phyloP scores from a whole-genome alignment of 2,888 invertebrate species.

The Lochmaea capreae region DNA sequence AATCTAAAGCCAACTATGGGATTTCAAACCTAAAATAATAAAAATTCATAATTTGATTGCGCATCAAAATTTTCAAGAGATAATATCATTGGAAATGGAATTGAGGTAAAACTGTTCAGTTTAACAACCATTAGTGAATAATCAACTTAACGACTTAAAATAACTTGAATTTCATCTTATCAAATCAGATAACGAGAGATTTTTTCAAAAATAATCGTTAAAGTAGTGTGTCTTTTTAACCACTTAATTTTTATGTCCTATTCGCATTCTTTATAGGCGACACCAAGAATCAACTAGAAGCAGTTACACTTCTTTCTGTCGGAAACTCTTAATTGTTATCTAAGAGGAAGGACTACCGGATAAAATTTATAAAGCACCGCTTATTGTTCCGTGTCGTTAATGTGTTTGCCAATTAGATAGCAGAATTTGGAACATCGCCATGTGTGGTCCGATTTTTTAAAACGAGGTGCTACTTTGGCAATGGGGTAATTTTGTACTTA shows the following conservation, averaged over 20 bases:
- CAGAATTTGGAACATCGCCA: conserved; percentile 31
- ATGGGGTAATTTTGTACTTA: conserved; percentile 3
- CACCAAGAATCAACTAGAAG: conserved; percentile 17
- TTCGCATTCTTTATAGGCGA: conserved; percentile 28
- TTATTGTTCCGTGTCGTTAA: conserved; percentile 46
- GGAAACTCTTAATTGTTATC: conserved; percentile 24
- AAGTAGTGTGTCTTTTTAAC: not conserved
- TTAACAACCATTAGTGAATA: not conserved
- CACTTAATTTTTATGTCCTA: conserved; percentile 16
- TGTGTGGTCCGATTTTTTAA: conserved; percentile 41
- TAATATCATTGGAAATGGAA: too few species aligned
- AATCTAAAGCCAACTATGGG: too few species aligned
- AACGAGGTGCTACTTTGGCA: not conserved
- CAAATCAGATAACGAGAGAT: not conserved
- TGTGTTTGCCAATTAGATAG: conserved; percentile 48
- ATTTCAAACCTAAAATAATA: too few species aligned
- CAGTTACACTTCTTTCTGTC: conserved; percentile 9
- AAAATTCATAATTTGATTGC: too few species aligned
- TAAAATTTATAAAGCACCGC: conserved; percentile 16
- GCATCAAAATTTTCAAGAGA: too few species aligned
- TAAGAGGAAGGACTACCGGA: conserved; percentile 17
- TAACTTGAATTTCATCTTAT: not conserved
- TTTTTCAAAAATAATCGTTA: not conserved
- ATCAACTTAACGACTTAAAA: not conserved
- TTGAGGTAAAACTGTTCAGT: too few species aligned